Conservation (phyloP, 1,140 invertebrate species). For the Cydia splendana region DNA sequence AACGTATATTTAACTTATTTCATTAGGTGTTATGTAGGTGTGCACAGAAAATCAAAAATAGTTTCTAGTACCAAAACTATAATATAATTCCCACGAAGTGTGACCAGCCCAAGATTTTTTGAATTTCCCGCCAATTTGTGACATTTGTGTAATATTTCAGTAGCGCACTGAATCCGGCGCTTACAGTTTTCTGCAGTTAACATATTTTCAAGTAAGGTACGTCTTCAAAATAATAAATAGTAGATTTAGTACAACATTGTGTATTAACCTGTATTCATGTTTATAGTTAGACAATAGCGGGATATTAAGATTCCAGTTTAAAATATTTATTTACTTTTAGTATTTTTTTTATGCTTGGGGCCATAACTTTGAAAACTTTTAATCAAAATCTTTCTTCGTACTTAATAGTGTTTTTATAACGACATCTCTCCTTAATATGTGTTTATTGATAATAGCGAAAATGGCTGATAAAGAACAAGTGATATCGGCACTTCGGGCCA, state of each 20-base stretch:
- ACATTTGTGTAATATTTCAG: constrained; percentile 1
- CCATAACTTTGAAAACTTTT: background rate
- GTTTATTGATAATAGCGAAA: constrained; percentile 32
- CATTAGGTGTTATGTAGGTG: no score
- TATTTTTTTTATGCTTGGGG: background rate
- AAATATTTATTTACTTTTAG: background rate
- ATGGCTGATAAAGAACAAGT: constrained; percentile 76
- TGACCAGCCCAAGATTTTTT: no score
- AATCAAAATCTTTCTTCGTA: background rate
- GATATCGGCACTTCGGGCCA: constrained; percentile 72
- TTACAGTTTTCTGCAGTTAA: background rate
- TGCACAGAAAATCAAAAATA: no score
- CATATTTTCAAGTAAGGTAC: background rate
- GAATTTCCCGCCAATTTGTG: constrained; percentile 9
- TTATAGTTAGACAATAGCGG: no score
- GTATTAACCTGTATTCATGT: no score
- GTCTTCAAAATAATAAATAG: constrained; percentile 8
- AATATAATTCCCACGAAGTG: no score
- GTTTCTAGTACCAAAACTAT: no score
- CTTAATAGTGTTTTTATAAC: background rate
- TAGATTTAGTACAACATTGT: no score
- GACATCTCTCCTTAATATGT: background rate
- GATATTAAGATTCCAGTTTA: no score
- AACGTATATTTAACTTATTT: no score
- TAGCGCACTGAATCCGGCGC: background rate